A percentile compares a stretch with the other conserved stretches of the same genome.
phyloP scores from a whole-genome alignment of 2,888 invertebrate genomes.

The Ochlodes sylvanus region DNA sequence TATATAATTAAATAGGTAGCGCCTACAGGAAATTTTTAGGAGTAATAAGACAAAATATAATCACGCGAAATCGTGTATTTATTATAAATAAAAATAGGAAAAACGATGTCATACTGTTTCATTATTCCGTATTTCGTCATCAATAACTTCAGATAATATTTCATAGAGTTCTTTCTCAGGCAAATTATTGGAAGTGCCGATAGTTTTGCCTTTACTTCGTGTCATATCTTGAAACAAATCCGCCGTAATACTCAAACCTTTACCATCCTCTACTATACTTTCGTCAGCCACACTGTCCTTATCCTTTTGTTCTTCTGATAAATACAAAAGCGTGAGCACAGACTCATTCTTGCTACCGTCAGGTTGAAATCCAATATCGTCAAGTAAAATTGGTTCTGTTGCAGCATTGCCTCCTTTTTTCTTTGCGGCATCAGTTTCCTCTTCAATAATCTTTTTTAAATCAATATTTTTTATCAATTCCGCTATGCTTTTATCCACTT shows the following conservation, averaged over 20 bases:
- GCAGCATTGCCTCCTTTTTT: constrained; percentile 8
- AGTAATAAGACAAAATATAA: neutral
- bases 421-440: constrained; percentile 34
- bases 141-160: constrained; percentile 47
- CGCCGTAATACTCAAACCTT: constrained; percentile 41
- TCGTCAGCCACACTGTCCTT: constrained; percentile 32
- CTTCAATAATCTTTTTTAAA: constrained; percentile 47
- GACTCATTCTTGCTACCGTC: constrained; percentile 41
- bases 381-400: constrained; percentile 3
- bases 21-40: neutral
- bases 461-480: constrained; percentile 55
- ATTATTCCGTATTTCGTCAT: constrained; percentile 42
- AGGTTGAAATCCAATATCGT: constrained; percentile 13
- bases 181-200: constrained; percentile 23
- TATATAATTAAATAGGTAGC: too few species aligned
- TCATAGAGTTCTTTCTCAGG: constrained; percentile 47
- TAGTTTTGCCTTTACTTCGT: constrained; percentile 39
- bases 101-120: constrained; percentile 4
- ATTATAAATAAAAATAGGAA: neutral
- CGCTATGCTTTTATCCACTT: constrained; percentile 48
- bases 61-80: too few species aligned
- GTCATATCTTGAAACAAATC: constrained; percentile 43
- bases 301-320: constrained; percentile 53
- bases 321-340: constrained; percentile 52
- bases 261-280: constrained; percentile 29